phyloP scores from a whole-genome alignment of 1,140 invertebrate species.

The Drosophila kepulauana region DNA sequence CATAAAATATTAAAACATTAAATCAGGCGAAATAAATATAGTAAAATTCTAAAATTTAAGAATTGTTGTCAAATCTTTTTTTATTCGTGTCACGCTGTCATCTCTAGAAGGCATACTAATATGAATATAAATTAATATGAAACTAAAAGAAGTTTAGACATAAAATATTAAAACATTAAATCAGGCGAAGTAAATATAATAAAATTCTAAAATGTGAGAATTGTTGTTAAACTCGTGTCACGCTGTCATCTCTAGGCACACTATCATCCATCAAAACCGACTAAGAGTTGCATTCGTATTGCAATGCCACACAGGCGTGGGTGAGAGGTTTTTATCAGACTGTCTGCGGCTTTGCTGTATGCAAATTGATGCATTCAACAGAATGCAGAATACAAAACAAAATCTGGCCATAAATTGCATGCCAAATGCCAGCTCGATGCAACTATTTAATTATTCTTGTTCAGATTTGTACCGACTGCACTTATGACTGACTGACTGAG shows the following conservation, averaged over 20 bases:
- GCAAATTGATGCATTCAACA: conserved; percentile 26
- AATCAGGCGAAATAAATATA: too few relatives aligned
- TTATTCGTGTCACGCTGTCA: too few relatives aligned
- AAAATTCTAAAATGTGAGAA: too few relatives aligned
- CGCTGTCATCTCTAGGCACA: neutral
- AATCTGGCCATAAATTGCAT: conserved; percentile 25
- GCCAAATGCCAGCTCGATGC: conserved; percentile 5
- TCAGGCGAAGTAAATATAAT: too few relatives aligned
- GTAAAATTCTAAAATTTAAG: too few relatives aligned
- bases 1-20: too few relatives aligned
- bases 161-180: too few relatives aligned
- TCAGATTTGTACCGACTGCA: neutral
- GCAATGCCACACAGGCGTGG: conserved; percentile 1
- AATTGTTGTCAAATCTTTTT: too few relatives aligned
- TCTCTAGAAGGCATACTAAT: too few relatives aligned
- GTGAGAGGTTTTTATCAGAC: conserved; percentile 30
- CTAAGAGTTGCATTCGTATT: conserved; percentile 5
- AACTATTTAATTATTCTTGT: conserved; percentile 24
- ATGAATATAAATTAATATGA: too few relatives aligned
- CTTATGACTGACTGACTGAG: neutral
- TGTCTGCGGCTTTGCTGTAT: conserved; percentile 15
- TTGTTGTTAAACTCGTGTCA: too few relatives aligned
- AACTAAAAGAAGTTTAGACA: too few relatives aligned
- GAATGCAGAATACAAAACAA: conserved; percentile 1
- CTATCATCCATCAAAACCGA: conserved; percentile 4